Evolutionary conservation across 1,140 invertebrate species (phyloP), one percentile per base, ranked within the genome.

Genomic region (Globodera ellingtonae): DNA sequence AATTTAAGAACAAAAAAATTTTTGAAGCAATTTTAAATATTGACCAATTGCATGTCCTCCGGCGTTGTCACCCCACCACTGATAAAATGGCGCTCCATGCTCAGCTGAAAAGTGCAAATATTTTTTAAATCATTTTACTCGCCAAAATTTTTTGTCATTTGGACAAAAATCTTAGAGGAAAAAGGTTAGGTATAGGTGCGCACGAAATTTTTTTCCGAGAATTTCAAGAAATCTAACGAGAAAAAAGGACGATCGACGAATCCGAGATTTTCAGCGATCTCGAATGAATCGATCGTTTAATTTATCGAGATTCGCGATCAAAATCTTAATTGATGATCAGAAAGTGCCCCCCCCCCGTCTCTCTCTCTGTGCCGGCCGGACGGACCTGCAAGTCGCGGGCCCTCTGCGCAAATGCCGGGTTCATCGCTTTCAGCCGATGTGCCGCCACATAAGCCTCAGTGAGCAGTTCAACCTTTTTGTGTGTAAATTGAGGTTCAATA

Each of bases 401-500:
- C 24, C 6, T 72, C n/a, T 21, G 35, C 44, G 10, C 52, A 21
- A 74, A 79, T 47, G n/a, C 44, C 48, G 65, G 10, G 24, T 79
- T 79, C 24, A 59, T 7, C 21, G 15, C n/a, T 18, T 59, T 50
- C 78, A 74, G 74, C 15, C 88, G 71, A 44, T 91, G 77, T 44
- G 87, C 69, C 2, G 88, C 78, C 73, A 87, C 85, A 62, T 84
- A 79, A 3, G n/a, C 65, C 13, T 21, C 67, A 3, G 76, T 78
- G 65, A 46, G 84, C 84, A 18, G 91, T 78, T 35, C 90, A 79
- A 75, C 56, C 56, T 62, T 35, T 35, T 35, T 35, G 3, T 35
- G 35, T 35, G 56, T 18, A 62, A 52, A 52, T 52, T 52, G 52
- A 52, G 15, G 15, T 4, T 52, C 52, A 15, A 15, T 15, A 15